Evolutionary conservation across 2,888 invertebrate genomes (phyloP), one percentile per base, ranked within the genome.

Genomic region (Liopterus haemorrhoidalis): DNA sequence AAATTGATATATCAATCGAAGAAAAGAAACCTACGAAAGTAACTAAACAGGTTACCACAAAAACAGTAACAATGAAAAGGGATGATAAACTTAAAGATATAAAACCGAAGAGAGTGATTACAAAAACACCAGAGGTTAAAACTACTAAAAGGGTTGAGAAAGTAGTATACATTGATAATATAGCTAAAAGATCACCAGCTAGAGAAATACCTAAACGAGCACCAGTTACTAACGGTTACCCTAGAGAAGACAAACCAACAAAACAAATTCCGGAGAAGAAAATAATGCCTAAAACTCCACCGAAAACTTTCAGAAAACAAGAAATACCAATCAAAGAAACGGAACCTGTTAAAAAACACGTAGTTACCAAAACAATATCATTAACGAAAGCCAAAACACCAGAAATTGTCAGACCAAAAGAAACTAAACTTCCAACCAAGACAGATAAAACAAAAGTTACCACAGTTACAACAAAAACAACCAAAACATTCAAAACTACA

Each of bases 371-470:
- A 9, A 62, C 61, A 12, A 61, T 48, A 31, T 48, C 48, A 18
- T 61, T 24, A 60, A 40, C 46, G 42, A 51, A 45, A 35, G 36
- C 50, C 5, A 53, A 54, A 50, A 54, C 56, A 45, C 28, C 50
- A 15, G 54, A 55, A 46, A 59, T 59, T 47, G 58, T 2, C 70
- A 78, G 25, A 76, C 78, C 15, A 65, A 70, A 3, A 79, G 77
- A 57, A 79, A 80, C 44, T 71, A 71, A 41, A 24, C 33, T 27
- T 9, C 24, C 35, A 25, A 41, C 28, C 32, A 46, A 50, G 27
- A 42, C 36, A 45, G 39, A 16, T 44, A 46, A 14, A 33, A 16
- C 2, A 31, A 38, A 22, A 24, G 30, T 9, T 21, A 21, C 25
- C 36, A 31, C 16, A 37, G 24, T 16, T 12, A 25, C 24, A 31